phyloP scores from a whole-genome alignment of 35 echinoderm and acorn worm genomes.

The Hemicentrotus pulcherrimus region DNA sequence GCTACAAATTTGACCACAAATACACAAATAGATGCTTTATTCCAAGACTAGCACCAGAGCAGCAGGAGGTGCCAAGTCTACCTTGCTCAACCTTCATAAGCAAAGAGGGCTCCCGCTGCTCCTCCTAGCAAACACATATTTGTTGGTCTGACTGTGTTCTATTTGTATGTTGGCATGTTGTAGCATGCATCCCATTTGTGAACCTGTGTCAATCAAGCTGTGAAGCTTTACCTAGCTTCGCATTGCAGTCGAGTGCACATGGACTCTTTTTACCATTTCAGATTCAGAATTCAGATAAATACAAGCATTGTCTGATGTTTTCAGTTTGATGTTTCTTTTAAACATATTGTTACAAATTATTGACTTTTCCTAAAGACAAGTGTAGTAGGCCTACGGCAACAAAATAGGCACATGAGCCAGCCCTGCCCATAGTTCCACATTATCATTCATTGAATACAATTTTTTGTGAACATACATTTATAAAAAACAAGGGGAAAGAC shows the following conservation, averaged over 20 bases:
- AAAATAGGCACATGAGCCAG: too few relatives aligned
- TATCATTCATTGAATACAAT: too few relatives aligned
- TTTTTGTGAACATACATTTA: too few relatives aligned
- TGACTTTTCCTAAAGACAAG: too few relatives aligned
- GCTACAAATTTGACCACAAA: background rate
- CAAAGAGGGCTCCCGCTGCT: conserved; percentile 7
- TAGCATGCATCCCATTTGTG: background rate
- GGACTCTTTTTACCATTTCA: background rate
- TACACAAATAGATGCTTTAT: background rate
- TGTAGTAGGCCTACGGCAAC: too few relatives aligned
- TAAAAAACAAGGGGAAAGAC: too few relatives aligned
- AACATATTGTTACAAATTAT: background rate
- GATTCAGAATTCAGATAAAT: background rate
- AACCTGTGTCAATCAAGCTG: conserved; percentile 2
- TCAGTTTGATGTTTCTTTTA: background rate
- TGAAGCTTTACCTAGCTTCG: background rate
- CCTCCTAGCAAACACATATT: background rate
- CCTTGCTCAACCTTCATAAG: background rate
- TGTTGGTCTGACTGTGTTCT: background rate
- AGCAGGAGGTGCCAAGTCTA: background rate
- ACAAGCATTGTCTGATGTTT: background rate
- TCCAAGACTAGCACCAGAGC: background rate
- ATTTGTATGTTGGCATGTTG: conserved; percentile 12
- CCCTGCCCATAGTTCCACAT: too few relatives aligned
- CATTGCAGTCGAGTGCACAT: background rate